Conservation (phyloP, 1,140 invertebrate species). For the Zaprionus camerounensis region DNA sequence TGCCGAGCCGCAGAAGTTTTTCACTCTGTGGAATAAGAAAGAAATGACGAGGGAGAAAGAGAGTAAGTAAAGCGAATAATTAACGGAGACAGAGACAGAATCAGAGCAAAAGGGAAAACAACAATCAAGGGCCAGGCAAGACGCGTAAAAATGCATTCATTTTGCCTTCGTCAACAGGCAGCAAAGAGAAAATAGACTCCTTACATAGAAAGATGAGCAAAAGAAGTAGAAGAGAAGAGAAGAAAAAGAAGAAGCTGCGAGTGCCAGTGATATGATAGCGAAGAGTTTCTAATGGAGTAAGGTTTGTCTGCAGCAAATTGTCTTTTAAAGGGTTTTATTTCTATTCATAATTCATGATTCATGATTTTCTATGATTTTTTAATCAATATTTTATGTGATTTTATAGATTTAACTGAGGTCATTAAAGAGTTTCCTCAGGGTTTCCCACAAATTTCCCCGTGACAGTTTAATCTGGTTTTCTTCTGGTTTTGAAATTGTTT, state of each 20-base stretch:
- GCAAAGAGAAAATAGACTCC: background rate
- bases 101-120: background rate
- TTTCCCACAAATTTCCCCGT: background rate
- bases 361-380: no score
- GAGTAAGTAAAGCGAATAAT: background rate
- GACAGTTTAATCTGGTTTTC: background rate
- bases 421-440: no score
- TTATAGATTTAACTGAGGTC: no score
- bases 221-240: background rate
- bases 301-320: no score
- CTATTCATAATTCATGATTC: no score
- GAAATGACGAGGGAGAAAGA: background rate
- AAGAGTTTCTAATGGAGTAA: background rate
- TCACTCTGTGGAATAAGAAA: conserved; percentile 81
- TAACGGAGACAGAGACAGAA: background rate
- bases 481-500: background rate
- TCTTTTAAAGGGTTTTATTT: no score
- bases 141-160: conserved; percentile 3
- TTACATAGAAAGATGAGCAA: background rate
- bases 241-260: background rate
- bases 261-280: background rate
- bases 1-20: conserved; percentile 92
- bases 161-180: background rate
- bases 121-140: background rate
- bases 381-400: no score